A percentile compares a stretch with the other conserved stretches of the same genome.
Evolutionary conservation across 1,140 invertebrate species (phyloP).

Genomic region (Macrostomum lignano): DNA sequence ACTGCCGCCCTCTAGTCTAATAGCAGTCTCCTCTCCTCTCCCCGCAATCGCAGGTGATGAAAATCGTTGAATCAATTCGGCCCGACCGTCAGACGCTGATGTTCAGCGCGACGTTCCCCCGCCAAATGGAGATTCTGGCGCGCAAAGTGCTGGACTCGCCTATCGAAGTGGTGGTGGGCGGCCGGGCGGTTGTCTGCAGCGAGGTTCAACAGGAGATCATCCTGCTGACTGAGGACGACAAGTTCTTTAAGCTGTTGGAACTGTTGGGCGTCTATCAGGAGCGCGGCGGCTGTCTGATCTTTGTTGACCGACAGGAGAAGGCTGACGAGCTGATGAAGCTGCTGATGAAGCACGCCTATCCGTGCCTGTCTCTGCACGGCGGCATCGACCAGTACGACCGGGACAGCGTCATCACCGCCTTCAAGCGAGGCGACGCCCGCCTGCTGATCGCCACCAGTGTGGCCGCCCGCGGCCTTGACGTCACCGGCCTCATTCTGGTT

Average conservation of each 20-base stretch:
- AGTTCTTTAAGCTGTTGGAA: conserved; percentile 85
- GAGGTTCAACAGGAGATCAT: conserved; percentile 88
- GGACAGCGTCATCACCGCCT: conserved; percentile 85
- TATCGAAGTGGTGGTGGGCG: conserved; percentile 70
- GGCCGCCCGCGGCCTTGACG: conserved; percentile 77
- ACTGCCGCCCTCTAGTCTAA: no score
- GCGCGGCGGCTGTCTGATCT: conserved; percentile 68
- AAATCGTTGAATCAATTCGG: conserved; percentile 80
- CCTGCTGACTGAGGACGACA: conserved; percentile 74
- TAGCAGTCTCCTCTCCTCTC: no score
- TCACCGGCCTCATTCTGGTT: conserved; percentile 84
- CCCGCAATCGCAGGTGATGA: conserved; percentile 86
- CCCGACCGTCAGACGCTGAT: conserved; percentile 90
- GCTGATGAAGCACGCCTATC: conserved; percentile 69
- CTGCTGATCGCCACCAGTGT: conserved; percentile 65
- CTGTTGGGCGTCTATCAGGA: conserved; percentile 73
- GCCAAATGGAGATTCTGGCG: conserved; percentile 92
- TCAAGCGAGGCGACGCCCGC: conserved; percentile 59
- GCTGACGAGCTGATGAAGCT: conserved; percentile 71
- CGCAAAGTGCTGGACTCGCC: conserved; percentile 68
- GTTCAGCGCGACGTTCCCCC: conserved; percentile 91
- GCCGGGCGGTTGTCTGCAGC: conserved; percentile 79
- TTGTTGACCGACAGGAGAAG: conserved; percentile 95
- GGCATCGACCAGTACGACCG: conserved; percentile 97
- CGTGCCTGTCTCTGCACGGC: conserved; percentile 86